A percentile compares a stretch with the other conserved stretches of the same genome.
Conservation (phyloP, 2,797 vertebrate species). For the Tadarida brasiliensis region DNA sequence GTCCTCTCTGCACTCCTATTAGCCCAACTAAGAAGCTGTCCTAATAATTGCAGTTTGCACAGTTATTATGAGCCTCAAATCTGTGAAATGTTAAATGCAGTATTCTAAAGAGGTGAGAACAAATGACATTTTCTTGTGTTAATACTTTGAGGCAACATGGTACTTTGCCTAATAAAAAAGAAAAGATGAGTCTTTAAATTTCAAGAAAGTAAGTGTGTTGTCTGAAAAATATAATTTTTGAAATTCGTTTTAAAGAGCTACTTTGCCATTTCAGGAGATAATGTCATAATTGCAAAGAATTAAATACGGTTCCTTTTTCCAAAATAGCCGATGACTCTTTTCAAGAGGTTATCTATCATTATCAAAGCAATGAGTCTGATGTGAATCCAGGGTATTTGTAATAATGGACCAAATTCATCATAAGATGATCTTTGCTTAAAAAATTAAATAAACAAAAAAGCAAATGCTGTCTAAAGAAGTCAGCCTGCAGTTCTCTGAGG, state of each 20-base stretch:
- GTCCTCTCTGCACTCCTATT: conserved; percentile 32
- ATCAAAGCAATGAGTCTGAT: conserved; percentile 41
- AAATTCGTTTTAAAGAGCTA: conserved; percentile 64
- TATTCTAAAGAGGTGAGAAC: conserved; percentile 54
- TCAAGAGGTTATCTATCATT: conserved; percentile 62
- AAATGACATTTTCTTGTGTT: conserved; percentile 75
- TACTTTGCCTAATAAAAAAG: conserved; percentile 70
- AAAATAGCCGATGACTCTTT: conserved; percentile 61
- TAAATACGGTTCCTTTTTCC: conserved; percentile 73
- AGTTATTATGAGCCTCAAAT: conserved; percentile 54
- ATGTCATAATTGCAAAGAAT: conserved; percentile 77
- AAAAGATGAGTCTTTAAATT: conserved; percentile 77
- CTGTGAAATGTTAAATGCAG: conserved; percentile 69
- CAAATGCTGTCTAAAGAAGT: conserved; percentile 57
- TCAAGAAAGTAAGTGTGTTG: conserved; percentile 71
- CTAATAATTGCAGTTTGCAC: conserved; percentile 69
- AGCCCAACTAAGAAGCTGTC: conserved; percentile 64
- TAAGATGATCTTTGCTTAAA: conserved; percentile 58
- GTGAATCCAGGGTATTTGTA: conserved; percentile 43
- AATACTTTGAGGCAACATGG: conserved; percentile 73
- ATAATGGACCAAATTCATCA: conserved; percentile 68
- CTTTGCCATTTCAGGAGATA: conserved; percentile 69
- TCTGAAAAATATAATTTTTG: conserved; percentile 57
- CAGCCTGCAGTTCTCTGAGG: conserved; percentile 54
- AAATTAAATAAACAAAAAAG: conserved; percentile 46